phyloP scores from a whole-genome alignment of 2,113 vertebrate genomes.

The Atrichornis clamosus region DNA sequence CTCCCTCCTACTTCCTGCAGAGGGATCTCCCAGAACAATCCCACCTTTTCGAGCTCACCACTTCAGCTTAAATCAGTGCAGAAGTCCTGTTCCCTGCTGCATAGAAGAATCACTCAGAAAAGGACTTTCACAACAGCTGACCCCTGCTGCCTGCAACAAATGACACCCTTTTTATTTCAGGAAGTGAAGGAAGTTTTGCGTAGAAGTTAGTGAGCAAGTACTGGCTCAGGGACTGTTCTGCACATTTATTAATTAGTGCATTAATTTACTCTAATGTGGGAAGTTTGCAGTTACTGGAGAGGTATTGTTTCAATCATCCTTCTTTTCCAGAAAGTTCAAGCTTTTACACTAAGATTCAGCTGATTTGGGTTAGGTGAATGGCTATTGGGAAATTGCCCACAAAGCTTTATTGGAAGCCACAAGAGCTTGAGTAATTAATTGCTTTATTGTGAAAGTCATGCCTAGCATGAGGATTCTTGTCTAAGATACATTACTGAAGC shows the following conservation, averaged over 20 bases:
- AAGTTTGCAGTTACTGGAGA: background rate
- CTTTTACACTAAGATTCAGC: conserved; percentile 1
- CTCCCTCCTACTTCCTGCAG: background rate
- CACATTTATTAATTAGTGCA: background rate
- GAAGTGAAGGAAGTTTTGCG: background rate
- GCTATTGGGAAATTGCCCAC: conserved; percentile 15
- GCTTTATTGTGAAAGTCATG: conserved; percentile 23
- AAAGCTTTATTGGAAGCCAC: background rate
- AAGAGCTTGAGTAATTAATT: background rate
- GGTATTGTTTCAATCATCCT: background rate
- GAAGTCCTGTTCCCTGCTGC: background rate
- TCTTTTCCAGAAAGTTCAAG: background rate
- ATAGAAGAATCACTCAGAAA: background rate
- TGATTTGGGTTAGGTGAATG: background rate
- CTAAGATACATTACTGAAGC: conserved; percentile 24
- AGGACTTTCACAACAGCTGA: background rate
- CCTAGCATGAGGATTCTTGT: background rate
- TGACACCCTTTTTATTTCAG: background rate
- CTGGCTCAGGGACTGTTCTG: background rate
- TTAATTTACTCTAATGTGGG: background rate
- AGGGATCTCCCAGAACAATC: conserved; percentile 4
- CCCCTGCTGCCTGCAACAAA: background rate
- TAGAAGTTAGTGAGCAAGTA: background rate
- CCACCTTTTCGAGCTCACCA: background rate
- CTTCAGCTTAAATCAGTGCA: background rate